Evolutionary conservation across 2,888 invertebrate species (phyloP), one percentile per base, ranked within the genome.

Genomic region (Rotaria magnacalcarata): DNA sequence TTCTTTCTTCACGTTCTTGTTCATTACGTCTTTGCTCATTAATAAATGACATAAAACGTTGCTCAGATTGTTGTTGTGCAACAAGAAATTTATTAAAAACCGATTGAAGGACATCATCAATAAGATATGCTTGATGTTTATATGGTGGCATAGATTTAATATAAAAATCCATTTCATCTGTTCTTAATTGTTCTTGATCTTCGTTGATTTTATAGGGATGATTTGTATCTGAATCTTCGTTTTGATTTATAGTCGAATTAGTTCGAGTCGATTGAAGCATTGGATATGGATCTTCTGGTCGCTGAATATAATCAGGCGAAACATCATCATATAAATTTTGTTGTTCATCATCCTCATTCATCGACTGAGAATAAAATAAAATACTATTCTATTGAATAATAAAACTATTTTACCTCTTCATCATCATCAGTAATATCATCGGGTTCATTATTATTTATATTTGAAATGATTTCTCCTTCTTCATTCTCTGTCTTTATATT

Each of bases 1-100:
- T 47, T n/a, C 80, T 47, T 80, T 80, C 80, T 80, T 80, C 80
- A 47, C 80, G 80, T 47, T 80, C 80, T 80, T 80, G 80, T 47
- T 80, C 80, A 47, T 41, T 0, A n/a, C 47, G 43, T 47, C 47
- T 80, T 47, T 80, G 80, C n/a, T 80, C 80, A n/a, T 80, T 8
- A 47, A 47, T 10, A 80, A 80, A 80, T 47, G 21, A 47, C n/a
- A 80, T 80, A 80, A 80, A 80, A n/a, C 80, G 80, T 80, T 47
- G 47, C 47, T 80, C 80, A 43, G 47, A 47, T 80, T 43, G 24
- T 47, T 80, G 43, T 47, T 80, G 80, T 47, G 43, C 43, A 43
- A 47, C 8, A 47, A 80, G 43, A 80, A 80, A 80, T 80, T 80
- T 80, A 80, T 47, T 47, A 11, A 80, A 47, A 80, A 47, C n/a